Conservation (phyloP, 2,113 vertebrate species). For the Tragelaphus scriptus region DNA sequence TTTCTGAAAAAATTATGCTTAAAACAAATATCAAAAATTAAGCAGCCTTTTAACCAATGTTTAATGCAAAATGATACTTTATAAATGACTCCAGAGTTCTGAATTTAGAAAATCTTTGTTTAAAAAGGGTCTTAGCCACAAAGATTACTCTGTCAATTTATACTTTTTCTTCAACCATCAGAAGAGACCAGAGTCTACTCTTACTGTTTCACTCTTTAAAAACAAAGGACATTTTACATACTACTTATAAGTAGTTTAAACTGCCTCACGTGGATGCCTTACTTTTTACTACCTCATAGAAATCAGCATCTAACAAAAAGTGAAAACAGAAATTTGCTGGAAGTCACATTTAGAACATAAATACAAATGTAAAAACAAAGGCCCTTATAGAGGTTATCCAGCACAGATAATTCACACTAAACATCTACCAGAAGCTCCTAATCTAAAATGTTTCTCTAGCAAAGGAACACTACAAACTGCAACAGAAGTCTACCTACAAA, state of each 20-base stretch:
- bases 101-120: background rate
- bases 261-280: background rate
- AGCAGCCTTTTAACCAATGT: background rate
- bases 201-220: background rate
- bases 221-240: background rate
- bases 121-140: background rate
- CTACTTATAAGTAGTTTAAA: background rate
- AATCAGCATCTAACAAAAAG: constrained; percentile 20
- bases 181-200: background rate
- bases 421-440: background rate
- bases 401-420: background rate
- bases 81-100: background rate
- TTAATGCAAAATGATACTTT: constrained; percentile 1
- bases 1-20: constrained; percentile 5
- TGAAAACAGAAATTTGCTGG: background rate
- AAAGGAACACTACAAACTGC: background rate
- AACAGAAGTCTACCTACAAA: background rate
- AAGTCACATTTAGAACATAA: background rate
- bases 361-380: background rate
- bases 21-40: constrained; percentile 22
- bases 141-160: background rate
- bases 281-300: background rate
- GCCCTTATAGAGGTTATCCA: background rate
- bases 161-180: constrained; percentile 10
- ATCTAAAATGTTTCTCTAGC: background rate